Percentiles rank a stretch among this genome's conserved stretches.
phyloP scores from a whole-genome alignment of 2,797 vertebrate genomes.

The Argya squamiceps region DNA sequence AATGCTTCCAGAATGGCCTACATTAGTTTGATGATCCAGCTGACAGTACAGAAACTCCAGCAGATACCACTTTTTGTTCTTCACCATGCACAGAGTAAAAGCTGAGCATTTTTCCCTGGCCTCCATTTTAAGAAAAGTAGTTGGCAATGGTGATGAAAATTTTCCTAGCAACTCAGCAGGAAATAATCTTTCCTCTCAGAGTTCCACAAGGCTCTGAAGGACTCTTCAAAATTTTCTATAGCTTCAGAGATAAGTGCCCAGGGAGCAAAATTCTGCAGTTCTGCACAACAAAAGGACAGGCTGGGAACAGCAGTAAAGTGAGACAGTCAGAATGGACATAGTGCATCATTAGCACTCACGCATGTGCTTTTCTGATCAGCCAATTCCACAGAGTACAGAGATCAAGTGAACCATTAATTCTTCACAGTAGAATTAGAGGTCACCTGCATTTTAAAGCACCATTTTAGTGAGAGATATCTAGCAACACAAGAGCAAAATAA shows the following conservation, averaged over 20 bases:
- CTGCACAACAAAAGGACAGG: background rate
- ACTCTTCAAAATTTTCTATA: slow-evolving; percentile 25
- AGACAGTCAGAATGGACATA: background rate
- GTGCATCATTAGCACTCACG: background rate
- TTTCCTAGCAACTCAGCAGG: slow-evolving; percentile 29
- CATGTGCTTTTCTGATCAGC: background rate
- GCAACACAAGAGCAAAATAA: background rate
- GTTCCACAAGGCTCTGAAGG: slow-evolving; percentile 7
- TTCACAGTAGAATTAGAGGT: background rate
- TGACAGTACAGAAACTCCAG: slow-evolving; percentile 7
- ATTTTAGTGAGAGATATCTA: background rate
- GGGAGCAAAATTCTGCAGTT: background rate
- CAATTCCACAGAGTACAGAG: background rate
- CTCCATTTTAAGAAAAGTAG: background rate
- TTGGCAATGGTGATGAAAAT: slow-evolving; percentile 3
- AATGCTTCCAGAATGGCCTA: background rate
- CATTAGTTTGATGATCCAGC: background rate
- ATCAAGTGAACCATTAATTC: slow-evolving; percentile 43
- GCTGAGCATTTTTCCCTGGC: background rate
- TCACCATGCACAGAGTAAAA: background rate
- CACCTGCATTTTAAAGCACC: background rate
- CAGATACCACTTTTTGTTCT: background rate
- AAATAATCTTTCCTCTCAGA: slow-evolving; percentile 18
- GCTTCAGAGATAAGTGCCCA: background rate
- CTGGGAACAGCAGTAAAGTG: background rate